phyloP scores from a whole-genome alignment of 2,888 invertebrate species.

The Candidula unifasciata region DNA sequence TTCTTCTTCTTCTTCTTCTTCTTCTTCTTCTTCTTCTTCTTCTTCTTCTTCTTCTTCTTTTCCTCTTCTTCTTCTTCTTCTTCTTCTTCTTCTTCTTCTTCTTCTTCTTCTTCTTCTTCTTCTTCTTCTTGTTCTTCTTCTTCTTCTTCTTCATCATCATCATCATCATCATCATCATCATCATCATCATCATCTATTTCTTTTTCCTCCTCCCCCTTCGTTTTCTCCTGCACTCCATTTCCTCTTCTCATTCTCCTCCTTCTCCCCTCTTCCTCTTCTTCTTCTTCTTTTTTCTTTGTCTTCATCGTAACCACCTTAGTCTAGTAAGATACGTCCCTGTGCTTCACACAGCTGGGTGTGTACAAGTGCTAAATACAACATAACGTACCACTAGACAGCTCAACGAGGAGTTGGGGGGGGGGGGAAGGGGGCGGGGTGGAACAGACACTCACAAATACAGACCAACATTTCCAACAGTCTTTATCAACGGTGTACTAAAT shows the following conservation, averaged over 20 bases:
- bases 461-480: too few relatives aligned
- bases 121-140: not conserved
- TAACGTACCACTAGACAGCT: too few relatives aligned
- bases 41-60: not conserved
- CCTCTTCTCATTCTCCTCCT: not conserved
- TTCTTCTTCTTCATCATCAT: constrained; percentile 10
- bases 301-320: too few relatives aligned
- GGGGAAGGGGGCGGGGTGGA: too few relatives aligned
- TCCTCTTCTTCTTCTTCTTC: not conserved
- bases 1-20: not conserved
- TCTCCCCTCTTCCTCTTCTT: not conserved
- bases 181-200: not conserved
- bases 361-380: too few relatives aligned
- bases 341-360: too few relatives aligned
- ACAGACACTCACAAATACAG: too few relatives aligned
- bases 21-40: not conserved
- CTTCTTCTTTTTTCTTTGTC: constrained; percentile 1
- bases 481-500: too few relatives aligned
- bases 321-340: too few relatives aligned
- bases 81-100: not conserved
- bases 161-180: not conserved
- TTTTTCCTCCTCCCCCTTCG: not conserved
- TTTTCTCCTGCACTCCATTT: not conserved
- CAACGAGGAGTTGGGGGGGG: too few relatives aligned
- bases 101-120: not conserved